Evolutionary conservation across 2,888 invertebrate species (phyloP).

Genomic region (Gymnoscelis rufifasciata): DNA sequence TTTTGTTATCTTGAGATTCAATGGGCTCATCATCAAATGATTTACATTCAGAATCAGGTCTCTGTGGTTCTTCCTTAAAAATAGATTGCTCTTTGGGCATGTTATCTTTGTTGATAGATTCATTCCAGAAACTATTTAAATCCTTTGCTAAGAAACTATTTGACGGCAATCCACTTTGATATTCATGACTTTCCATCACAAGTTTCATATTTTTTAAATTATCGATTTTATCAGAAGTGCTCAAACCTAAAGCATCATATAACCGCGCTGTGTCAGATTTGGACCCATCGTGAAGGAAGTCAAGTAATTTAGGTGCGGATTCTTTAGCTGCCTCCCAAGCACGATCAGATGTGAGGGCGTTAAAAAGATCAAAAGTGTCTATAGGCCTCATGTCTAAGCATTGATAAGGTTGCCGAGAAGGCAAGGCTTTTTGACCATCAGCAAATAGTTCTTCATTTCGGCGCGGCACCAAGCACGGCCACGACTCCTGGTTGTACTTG

Average conservation of each 20-base stretch:
- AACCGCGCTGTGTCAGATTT: slow-evolving; percentile 72
- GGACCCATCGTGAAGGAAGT: slow-evolving; percentile 69
- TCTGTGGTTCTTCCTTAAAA: slow-evolving; percentile 43
- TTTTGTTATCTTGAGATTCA: slow-evolving; percentile 42
- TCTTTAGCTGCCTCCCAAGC: slow-evolving; percentile 76
- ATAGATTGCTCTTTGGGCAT: slow-evolving; percentile 37
- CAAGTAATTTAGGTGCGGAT: slow-evolving; percentile 71
- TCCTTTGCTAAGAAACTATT: slow-evolving; percentile 54
- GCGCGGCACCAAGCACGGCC: slow-evolving; percentile 68
- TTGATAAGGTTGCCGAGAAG: slow-evolving; percentile 45
- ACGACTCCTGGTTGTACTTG: slow-evolving; percentile 69
- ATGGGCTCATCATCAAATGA: slow-evolving; percentile 45
- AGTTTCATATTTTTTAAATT: slow-evolving; percentile 56
- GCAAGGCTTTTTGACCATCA: slow-evolving; percentile 55
- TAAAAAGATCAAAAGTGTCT: slow-evolving; percentile 57
- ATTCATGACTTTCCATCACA: slow-evolving; percentile 44
- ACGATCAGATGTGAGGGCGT: slow-evolving; percentile 64
- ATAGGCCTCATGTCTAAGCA: slow-evolving; percentile 54
- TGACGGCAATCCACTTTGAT: slow-evolving; percentile 43
- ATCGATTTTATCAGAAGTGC: slow-evolving; percentile 50
- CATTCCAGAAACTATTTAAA: slow-evolving; percentile 51
- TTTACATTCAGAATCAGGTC: slow-evolving; percentile 42
- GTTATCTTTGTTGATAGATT: slow-evolving; percentile 43
- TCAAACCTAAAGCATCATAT: slow-evolving; percentile 66
- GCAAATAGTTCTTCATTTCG: slow-evolving; percentile 54